Evolutionary conservation across 2,797 vertebrate species (phyloP), one percentile per base, ranked within the genome.

Genomic region (Apogon hyalosoma): DNA sequence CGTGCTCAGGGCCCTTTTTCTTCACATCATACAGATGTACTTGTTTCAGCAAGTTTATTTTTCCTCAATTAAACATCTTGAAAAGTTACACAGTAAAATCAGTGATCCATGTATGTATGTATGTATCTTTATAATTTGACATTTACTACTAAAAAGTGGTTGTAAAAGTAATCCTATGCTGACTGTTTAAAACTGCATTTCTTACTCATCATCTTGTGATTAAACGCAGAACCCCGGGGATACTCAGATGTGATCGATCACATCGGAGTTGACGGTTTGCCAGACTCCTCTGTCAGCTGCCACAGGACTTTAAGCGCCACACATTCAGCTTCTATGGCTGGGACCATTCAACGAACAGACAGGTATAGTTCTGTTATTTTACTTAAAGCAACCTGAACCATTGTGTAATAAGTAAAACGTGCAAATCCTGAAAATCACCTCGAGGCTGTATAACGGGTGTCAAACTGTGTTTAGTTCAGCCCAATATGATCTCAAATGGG

Each of bases 151-250:
- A 21, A 21, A 21, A 3, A 28, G 24, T 28, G 24, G 24, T 28
- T 28, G 24, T 28, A 33, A 45, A 54, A 50, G 10, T 9, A 47
- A 6, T 7, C n/a, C 10, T 12, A 8, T 11, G n/a, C 6, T 11
- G 4, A 6, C 13, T 41, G 1, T 24, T 33, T 12, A 11, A 19
- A 24, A 16, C 33, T 45, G n/a, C 16, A 49, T 31, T 10, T 42
- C 4, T 40, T 18, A 19, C 56, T n/a, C 36, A 7, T 53, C 47
- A 14, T 57, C 52, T 77, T 55, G 11, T 33, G 40, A 68, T 41
- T 3, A n/a, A 28, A 28, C 75, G 21, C 87, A 97, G 96, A 96
- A 47, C 84, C 90, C 18, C 91, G 41, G 4, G 89, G 92, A 81
- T 95, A 90, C 80, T 11, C 73, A 0, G 95, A 96, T 75, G 75